Percentiles rank a stretch among this genome's conserved stretches.
Conservation (phyloP, 37 sponge, comb jelly and placozoan genomes). For the Mnemiopsis leidyi region DNA sequence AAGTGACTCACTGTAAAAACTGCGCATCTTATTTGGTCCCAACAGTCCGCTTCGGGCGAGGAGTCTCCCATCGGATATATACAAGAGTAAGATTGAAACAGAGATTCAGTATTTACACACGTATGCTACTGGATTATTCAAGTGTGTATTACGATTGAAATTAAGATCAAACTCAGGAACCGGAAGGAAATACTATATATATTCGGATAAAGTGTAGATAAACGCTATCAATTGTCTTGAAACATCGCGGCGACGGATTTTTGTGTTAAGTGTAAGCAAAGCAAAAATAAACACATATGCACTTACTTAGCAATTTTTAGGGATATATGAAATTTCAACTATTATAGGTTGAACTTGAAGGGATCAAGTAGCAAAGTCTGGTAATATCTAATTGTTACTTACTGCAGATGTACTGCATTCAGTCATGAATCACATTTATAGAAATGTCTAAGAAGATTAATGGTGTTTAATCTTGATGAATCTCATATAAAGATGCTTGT, state of each 20-base stretch:
- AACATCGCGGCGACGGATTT: neutral
- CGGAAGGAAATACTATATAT: too few relatives aligned
- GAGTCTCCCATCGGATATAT: neutral
- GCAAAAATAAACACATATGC: neutral
- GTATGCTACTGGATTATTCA: too few relatives aligned
- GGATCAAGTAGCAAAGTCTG: too few relatives aligned
- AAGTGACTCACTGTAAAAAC: neutral
- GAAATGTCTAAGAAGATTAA: too few relatives aligned
- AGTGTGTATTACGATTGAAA: too few relatives aligned
- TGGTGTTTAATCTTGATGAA: too few relatives aligned
- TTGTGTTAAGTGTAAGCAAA: neutral
- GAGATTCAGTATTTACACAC: too few relatives aligned
- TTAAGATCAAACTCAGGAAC: too few relatives aligned
- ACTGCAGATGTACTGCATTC: too few relatives aligned
- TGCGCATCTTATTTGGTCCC: neutral
- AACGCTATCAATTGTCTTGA: neutral
- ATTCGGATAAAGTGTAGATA: neutral
- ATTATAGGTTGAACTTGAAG: neutral
- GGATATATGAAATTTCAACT: neutral
- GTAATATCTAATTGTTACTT: too few relatives aligned
- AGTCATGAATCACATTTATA: too few relatives aligned
- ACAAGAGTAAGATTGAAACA: neutral
- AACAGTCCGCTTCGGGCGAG: neutral
- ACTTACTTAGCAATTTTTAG: neutral
- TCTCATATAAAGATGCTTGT: too few relatives aligned